Evolutionary conservation across 2,797 vertebrate genomes (phyloP).

Genomic region (Perodicticus potto): DNA sequence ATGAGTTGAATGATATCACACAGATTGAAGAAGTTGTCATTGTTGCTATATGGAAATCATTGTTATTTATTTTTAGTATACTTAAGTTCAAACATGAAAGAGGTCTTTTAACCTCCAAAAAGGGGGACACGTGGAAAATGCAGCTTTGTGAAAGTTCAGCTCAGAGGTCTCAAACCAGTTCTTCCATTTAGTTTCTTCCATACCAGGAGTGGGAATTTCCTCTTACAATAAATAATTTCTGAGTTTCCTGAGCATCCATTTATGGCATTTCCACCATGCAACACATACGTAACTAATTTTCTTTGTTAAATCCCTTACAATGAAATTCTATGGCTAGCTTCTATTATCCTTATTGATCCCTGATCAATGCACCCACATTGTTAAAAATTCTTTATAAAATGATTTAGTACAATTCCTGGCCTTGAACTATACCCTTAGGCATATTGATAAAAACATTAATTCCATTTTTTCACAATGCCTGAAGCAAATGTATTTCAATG

Average conservation of each 20-base stretch:
- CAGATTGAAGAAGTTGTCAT: not conserved
- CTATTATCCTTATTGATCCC: not conserved
- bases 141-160: not conserved
- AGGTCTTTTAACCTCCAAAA: not conserved
- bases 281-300: not conserved
- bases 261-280: not conserved
- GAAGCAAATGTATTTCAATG: not conserved
- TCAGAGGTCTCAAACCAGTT: not conserved
- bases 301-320: not conserved
- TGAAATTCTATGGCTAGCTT: not conserved
- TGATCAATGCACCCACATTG: not conserved
- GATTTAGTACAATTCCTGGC: not conserved
- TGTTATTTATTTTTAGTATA: not conserved
- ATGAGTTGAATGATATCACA: not conserved
- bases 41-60: not conserved
- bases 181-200: not conserved
- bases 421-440: not conserved
- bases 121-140: not conserved
- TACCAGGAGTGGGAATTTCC: not conserved
- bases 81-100: not conserved
- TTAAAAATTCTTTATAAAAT: not conserved
- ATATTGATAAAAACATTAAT: not conserved
- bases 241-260: not conserved
- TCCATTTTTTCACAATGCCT: not conserved
- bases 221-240: not conserved